Evolutionary conservation across 2,113 vertebrate genomes (phyloP), one percentile per base, ranked within the genome.

Genomic region (Dicentrarchus labrax): DNA sequence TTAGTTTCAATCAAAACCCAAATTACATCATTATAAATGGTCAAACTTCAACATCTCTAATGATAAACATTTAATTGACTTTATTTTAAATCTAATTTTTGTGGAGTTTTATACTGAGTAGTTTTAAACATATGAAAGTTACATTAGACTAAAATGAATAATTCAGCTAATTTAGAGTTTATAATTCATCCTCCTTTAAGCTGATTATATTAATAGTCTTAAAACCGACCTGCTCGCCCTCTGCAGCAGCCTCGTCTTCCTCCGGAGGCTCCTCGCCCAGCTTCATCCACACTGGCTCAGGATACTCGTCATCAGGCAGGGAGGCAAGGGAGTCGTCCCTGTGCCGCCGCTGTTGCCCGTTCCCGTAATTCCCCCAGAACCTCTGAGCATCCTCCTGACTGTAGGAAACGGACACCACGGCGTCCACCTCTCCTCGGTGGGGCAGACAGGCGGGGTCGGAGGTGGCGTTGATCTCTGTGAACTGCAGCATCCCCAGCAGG

Each of bases 401-500:
- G 86, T 95, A 94, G 39, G 24, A 90, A 3, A 95, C 90, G 0
- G 95, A 93, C 43, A 96, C 91, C 1, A 95, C 95, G 0, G 94
- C 93, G 0, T 96, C 93, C 66, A 93, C 78, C 7, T 90, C 91
- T 13, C 69, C 91, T 59, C 79, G 75, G 62, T 54, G 80, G 2
- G 82, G 71, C 70, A 21, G 38, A 53, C 36, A 72, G 69, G 77
- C 21, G 11, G 57, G 61, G 50, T 21, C 66, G 41, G 82, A 73
- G 45, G 89, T 7, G 0, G 68, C 5, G 2, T 1, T 0, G 0
- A 87, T 82, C 8, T 92, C 94, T 36, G 96, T 96, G 0, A 84
- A 94, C 78, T 92, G 92, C 84, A 99, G 91, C 48, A 99, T 95
- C 30, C 90, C 95, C 48, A 97, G 90, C 78, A 97, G 66, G 78